A percentile compares a stretch with the other conserved stretches of the same genome.
Conservation (phyloP, 2,113 vertebrate species). For the Thamnophis sirtalis region DNA sequence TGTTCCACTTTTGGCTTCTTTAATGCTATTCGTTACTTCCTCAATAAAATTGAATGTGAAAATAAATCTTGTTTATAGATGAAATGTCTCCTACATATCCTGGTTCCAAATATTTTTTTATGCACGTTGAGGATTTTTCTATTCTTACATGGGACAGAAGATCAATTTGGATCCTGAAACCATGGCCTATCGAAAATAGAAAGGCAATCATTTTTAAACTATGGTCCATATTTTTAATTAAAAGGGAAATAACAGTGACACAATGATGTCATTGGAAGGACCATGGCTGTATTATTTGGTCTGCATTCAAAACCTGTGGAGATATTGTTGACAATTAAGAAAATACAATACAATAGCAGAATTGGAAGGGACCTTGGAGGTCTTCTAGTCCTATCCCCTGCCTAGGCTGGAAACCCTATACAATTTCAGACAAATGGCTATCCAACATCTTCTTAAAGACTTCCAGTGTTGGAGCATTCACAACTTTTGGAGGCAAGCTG, state of each 20-base stretch:
- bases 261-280: background rate
- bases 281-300: background rate
- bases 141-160: background rate
- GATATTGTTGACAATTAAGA: background rate
- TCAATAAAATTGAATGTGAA: background rate
- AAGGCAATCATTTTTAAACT: background rate
- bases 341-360: background rate
- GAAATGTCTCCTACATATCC: background rate
- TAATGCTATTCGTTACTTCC: background rate
- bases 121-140: background rate
- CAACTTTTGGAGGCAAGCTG: too few relatives aligned
- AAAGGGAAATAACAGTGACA: background rate
- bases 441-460: too few relatives aligned
- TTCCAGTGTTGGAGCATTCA: too few relatives aligned
- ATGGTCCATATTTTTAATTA: background rate
- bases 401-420: too few relatives aligned
- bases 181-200: background rate
- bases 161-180: background rate
- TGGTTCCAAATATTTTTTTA: background rate
- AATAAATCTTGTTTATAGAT: background rate
- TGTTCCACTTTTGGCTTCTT: background rate
- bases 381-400: too few relatives aligned
- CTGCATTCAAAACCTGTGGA: background rate
- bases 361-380: too few relatives aligned
- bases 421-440: too few relatives aligned